Base-by-base conservation (phyloP, 2,888 invertebrate genomes). In the Herminia tarsipennalis region DNA sequence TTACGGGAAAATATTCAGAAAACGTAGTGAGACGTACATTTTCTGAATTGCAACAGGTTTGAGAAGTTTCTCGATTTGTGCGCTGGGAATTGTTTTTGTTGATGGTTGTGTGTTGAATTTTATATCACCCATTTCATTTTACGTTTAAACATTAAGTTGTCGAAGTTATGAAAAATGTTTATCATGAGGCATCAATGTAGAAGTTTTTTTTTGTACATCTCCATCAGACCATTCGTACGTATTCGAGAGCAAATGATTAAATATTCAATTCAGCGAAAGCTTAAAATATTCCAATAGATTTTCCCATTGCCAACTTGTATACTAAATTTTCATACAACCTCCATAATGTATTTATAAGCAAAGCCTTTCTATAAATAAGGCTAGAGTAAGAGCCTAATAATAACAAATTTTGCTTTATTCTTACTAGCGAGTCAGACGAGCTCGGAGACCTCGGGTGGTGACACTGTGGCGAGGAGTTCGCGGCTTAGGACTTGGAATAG, bases 401-500 rank as follows among this genome's bases (percentile, higher is more conserved):
- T 34, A 43, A 13, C 22, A 33, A 37, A 33, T 55, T 66, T n/a
- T n/a, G n/a, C n/a, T n/a, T n/a, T n/a, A n/a, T n/a, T 60, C 46
- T 42, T 53, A 18, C 67, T n/a, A 92, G 92, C 81, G 78, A 61
- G 88, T 92, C 3, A 77, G 91, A 20, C 78, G 92, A 54, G 92
- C 92, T 4, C 80, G 92, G 1, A 70, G 90, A 17, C 88, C 91
- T 2, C 76, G 86, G 58, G 86, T 89, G 22, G 92, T 92, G 37
- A 85, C 86, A 13, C 57, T 92, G 42, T 90, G 90, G 83, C 73
- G 92, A 54, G 92, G 92, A 5, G 81, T 77, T 3, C 83, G 91
- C 13, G 92, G 92, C 0, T 65, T 92, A 1, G 92, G 92, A 0
- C 73, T 92, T 1, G 92, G 92, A 1, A 88, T 92, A 42, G 92